phyloP scores from a whole-genome alignment of 2,797 vertebrate species.

The Scolopax rusticola region DNA sequence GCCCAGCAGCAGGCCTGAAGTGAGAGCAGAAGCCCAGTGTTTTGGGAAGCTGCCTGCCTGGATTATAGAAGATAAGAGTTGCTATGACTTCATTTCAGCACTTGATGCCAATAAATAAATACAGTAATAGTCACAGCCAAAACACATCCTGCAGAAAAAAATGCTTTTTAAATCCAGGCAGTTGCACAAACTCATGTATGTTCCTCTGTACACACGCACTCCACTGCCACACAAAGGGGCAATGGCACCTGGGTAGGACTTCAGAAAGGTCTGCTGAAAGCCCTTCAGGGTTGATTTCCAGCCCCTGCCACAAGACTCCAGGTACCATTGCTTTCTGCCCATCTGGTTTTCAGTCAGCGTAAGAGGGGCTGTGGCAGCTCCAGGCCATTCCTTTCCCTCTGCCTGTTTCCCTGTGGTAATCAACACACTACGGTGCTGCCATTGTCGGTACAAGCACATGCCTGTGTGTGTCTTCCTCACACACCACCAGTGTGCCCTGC shows the following conservation, averaged over 20 bases:
- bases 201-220: neutral
- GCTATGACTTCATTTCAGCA: neutral
- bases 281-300: neutral
- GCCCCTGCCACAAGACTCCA: neutral
- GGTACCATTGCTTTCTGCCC: neutral
- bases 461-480: neutral
- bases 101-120: neutral
- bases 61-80: neutral
- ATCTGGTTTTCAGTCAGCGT: neutral
- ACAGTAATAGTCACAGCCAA: neutral
- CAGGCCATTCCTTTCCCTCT: neutral
- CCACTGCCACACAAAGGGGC: neutral
- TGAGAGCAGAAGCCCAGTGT: neutral
- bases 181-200: neutral
- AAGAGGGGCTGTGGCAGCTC: neutral
- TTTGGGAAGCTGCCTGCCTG: neutral
- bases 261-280: neutral
- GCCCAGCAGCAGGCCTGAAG: neutral
- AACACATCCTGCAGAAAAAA: neutral
- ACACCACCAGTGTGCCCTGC: neutral
- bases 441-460: fast-evolving
- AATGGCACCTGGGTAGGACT: neutral
- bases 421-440: fast-evolving
- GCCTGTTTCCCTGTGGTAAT: neutral
- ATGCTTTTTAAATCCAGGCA: neutral